Evolutionary conservation across 2,797 vertebrate genomes (phyloP), one percentile per base, ranked within the genome.

Genomic region (Rousettus madagascariensis): DNA sequence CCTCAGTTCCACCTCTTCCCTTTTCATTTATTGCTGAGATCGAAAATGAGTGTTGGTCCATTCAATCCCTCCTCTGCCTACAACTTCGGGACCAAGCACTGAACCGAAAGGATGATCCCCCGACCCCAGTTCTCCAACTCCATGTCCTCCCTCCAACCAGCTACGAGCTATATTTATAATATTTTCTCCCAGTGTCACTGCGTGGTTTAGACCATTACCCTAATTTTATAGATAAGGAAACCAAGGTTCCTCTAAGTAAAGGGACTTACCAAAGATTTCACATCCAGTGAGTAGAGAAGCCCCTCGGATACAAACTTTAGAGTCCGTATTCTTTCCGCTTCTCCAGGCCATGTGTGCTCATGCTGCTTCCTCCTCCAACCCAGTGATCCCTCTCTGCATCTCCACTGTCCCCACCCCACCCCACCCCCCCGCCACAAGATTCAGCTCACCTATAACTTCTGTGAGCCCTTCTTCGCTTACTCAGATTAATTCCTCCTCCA

Each of bases 401-500:
- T 1, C 72, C 28, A 4, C n/a, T 0, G 0, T 24, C 82, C 22
- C 33, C 33, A 33, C 33, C 33, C 33, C 33, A 2, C 33, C 33
- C 84, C 49, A n/a, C n/a, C n/a, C 38, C 49, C 63, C 26, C 22
- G 17, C 63, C 66, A 15, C 12, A 24, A 36, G 38, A 2, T 53
- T 71, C 38, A 11, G 12, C 59, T 68, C 63, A 17, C 4, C 38
- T 49, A 15, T 22, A 24, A 65, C 79, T 83, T 78, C 90, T 69
- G 0, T 5, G 26, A 85, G 30, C n/a, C 51, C 49, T 74, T 72
- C 41, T 74, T 71, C 38, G 15, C 36, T 59, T 53, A 71, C 46
- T 90, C 75, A 78, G 26, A 82, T 77, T 79, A 74, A 57, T 68
- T 93, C 69, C 43, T 94, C 87, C 51, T 80, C 77, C 61, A 90